These are phyloP conservation scores for Potamilus streckersoni DNA, from an alignment of 1,140 invertebrate species.

Conservation along the genomic window DNA sequence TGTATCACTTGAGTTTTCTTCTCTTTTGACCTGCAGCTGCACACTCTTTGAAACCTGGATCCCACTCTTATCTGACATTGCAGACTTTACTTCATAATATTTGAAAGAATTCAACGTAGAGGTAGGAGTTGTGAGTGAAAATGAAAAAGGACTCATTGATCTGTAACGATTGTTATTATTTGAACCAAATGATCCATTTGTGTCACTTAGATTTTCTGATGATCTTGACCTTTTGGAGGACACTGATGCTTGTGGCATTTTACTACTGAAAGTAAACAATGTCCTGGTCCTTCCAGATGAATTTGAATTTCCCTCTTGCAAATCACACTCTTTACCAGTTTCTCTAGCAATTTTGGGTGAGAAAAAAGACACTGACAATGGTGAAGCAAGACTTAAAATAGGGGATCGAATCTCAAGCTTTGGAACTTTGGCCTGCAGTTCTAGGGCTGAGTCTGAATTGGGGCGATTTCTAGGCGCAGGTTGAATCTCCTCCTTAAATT, in stretches of 20 bases:
- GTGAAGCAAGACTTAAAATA: constrained; percentile 35
- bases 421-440: constrained; percentile 52
- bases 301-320: background rate
- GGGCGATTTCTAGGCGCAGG: constrained; percentile 14
- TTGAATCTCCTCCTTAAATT: constrained; percentile 33
- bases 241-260: constrained; percentile 19
- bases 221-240: constrained; percentile 45
- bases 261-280: constrained; percentile 21
- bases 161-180: constrained; percentile 18
- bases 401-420: constrained; percentile 59
- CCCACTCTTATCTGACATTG: background rate
- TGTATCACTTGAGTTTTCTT: too few relatives aligned
- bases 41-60: too few relatives aligned
- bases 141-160: constrained; percentile 53
- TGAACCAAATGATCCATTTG: background rate
- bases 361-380: constrained; percentile 23
- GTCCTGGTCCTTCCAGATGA: constrained; percentile 22
- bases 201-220: constrained; percentile 49
- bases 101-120: constrained; percentile 57
- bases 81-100: constrained; percentile 41
- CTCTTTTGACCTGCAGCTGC: too few relatives aligned
- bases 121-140: constrained; percentile 59
- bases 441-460: background rate
- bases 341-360: constrained; percentile 1
- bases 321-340: background rate